Conservation (phyloP, 2,888 invertebrate species). For the Campaea margaritaria region DNA sequence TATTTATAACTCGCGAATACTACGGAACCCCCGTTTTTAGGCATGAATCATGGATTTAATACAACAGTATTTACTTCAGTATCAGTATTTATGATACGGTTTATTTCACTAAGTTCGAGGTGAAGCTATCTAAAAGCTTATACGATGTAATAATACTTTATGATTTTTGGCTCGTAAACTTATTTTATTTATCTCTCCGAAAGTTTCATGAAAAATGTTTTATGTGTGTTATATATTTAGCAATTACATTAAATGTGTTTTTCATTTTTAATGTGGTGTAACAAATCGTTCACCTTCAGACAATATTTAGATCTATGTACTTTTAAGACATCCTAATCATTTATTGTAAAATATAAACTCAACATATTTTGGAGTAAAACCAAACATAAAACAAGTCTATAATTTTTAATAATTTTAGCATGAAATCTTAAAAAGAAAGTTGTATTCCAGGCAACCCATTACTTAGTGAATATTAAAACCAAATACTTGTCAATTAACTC, state of each 20-base stretch:
- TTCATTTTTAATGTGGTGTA: no score
- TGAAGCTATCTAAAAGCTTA: slow-evolving; percentile 45
- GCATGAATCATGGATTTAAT: slow-evolving; percentile 40
- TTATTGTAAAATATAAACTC: no score
- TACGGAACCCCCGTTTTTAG: slow-evolving; percentile 24
- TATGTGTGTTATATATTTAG: slow-evolving; percentile 10
- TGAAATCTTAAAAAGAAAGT: no score
- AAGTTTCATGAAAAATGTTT: slow-evolving; percentile 30
- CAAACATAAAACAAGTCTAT: no score
- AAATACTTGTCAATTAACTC: no score
- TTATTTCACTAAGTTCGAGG: slow-evolving; percentile 56
- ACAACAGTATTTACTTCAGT: slow-evolving; percentile 43
- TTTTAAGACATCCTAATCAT: no score
- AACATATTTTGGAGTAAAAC: no score
- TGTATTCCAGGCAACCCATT: no score
- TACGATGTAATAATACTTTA: slow-evolving; percentile 44
- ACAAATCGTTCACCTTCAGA: no score
- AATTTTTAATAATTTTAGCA: no score
- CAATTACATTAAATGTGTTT: not conserved
- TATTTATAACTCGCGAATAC: slow-evolving; percentile 21
- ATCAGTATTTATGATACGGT: slow-evolving; percentile 51
- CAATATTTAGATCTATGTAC: no score
- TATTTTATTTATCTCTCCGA: slow-evolving; percentile 23
- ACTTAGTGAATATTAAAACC: no score
- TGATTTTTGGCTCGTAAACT: slow-evolving; percentile 38